Percentiles rank a stretch among this genome's conserved stretches.
Evolutionary conservation across 1,140 invertebrate genomes (phyloP).

Genomic region (Arion vulgaris): DNA sequence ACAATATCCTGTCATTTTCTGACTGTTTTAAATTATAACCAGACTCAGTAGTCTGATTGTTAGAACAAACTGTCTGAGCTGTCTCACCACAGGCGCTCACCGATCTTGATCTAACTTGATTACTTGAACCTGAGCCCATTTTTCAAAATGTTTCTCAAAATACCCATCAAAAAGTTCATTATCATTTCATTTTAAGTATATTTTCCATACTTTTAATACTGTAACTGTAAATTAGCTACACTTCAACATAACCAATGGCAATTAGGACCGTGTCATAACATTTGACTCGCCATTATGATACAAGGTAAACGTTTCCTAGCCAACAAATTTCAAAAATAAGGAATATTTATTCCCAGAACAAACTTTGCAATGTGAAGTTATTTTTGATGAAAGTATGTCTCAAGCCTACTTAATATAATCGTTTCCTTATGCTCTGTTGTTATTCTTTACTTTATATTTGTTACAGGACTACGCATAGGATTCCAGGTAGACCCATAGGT

Average conservation of each 20-base stretch:
- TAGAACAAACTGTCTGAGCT: background rate
- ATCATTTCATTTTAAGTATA: background rate
- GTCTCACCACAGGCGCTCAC: background rate
- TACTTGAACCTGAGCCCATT: conserved; percentile 10
- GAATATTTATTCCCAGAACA: background rate
- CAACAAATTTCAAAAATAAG: background rate
- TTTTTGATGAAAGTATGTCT: too few relatives aligned
- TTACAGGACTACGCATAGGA: too few relatives aligned
- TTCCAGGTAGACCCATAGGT: too few relatives aligned
- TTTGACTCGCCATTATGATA: conserved; percentile 16
- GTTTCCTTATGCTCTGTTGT: too few relatives aligned
- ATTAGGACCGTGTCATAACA: too few relatives aligned
- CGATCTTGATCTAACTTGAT: conserved; percentile 10
- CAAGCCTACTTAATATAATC: too few relatives aligned
- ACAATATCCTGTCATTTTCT: background rate
- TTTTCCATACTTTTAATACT: background rate
- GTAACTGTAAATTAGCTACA: background rate
- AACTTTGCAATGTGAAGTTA: too few relatives aligned
- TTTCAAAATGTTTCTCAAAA: background rate
- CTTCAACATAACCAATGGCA: background rate
- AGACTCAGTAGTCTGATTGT: background rate
- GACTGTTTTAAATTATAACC: background rate
- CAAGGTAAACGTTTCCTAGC: conserved; percentile 9
- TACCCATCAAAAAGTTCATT: background rate
- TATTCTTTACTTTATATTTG: too few relatives aligned